These are phyloP conservation scores for Gallinago undulata DNA, from an alignment of 2,113 vertebrate genomes.

Conservation along the genomic window DNA sequence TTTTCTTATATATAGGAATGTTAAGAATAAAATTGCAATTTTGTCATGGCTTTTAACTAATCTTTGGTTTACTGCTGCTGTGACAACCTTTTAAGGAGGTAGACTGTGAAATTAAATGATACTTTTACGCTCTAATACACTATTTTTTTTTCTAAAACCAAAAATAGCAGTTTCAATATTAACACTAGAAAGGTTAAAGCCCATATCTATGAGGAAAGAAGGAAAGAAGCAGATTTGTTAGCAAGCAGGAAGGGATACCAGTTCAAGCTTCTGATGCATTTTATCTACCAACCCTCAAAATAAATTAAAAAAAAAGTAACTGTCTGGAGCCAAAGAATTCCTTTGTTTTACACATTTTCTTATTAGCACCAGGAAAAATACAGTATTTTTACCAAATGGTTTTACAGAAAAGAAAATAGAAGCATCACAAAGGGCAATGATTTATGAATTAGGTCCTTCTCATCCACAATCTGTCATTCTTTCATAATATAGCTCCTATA, in stretches of 20 bases:
- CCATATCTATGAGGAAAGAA: neutral
- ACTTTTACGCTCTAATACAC: neutral
- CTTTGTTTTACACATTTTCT: neutral
- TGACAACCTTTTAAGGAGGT: conserved; percentile 50
- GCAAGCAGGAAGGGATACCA: neutral
- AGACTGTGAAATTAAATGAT: conserved; percentile 31
- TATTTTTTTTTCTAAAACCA: neutral
- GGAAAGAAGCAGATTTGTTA: neutral
- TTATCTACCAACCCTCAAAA: neutral
- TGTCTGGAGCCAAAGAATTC: neutral
- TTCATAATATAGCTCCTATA: neutral
- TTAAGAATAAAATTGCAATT: conserved; percentile 26
- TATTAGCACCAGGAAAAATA: neutral
- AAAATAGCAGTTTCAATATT: conserved; percentile 13
- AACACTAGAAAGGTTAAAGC: neutral
- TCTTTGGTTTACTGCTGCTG: conserved; percentile 24
- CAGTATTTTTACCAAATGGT: neutral
- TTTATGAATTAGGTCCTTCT: neutral
- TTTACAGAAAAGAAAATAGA: neutral
- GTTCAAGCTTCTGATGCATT: neutral
- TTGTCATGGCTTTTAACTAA: conserved; percentile 41
- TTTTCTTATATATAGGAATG: neutral
- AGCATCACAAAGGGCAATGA: neutral
- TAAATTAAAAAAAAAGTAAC: too few species aligned
- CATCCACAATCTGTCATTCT: neutral